Evolutionary conservation across 1,140 invertebrate species (phyloP).

Genomic region (Drosophila varians): DNA sequence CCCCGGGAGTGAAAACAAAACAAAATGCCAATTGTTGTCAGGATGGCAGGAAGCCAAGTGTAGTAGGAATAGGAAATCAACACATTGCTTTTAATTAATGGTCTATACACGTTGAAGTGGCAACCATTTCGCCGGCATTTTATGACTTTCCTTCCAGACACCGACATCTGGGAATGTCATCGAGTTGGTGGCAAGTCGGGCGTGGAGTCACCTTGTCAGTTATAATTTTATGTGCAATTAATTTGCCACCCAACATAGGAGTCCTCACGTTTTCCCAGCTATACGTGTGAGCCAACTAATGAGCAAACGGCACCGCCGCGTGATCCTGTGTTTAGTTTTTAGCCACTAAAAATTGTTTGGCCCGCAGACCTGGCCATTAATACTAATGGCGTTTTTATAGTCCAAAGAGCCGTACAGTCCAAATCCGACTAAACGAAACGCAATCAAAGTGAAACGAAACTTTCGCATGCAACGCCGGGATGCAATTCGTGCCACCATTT

Average conservation of each 20-base stretch:
- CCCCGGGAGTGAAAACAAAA: slow-evolving; percentile 69
- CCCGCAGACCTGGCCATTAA: slow-evolving; percentile 58
- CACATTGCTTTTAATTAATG: slow-evolving; percentile 79
- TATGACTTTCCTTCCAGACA: slow-evolving; percentile 39
- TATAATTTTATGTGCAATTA: slow-evolving; percentile 81
- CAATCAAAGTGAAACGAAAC: slow-evolving; percentile 6
- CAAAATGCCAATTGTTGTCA: slow-evolving; percentile 61
- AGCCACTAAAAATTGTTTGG: slow-evolving; percentile 45
- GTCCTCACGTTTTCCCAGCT: slow-evolving; percentile 29
- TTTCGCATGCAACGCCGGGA: slow-evolving; percentile 1
- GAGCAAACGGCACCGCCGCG: slow-evolving; percentile 34
- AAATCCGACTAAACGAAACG: not conserved
- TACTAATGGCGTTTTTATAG: slow-evolving; percentile 75
- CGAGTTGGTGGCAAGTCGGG: slow-evolving; percentile 17
- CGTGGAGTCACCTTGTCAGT: slow-evolving; percentile 35
- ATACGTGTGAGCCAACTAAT: slow-evolving; percentile 46
- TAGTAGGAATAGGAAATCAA: slow-evolving; percentile 35
- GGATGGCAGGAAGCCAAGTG: not conserved
- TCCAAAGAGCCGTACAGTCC: slow-evolving; percentile 37
- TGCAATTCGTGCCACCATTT: slow-evolving; percentile 25
- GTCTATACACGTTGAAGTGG: slow-evolving; percentile 16
- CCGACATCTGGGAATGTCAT: slow-evolving; percentile 57
- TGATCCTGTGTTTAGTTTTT: slow-evolving; percentile 2
- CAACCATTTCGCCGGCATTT: slow-evolving; percentile 45
- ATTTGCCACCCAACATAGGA: slow-evolving; percentile 65